A percentile compares a stretch with the other conserved stretches of the same genome.
These are phyloP conservation scores for Apteryx mantelli DNA, from an alignment of 2,113 vertebrate genomes.

Conservation along the genomic window DNA sequence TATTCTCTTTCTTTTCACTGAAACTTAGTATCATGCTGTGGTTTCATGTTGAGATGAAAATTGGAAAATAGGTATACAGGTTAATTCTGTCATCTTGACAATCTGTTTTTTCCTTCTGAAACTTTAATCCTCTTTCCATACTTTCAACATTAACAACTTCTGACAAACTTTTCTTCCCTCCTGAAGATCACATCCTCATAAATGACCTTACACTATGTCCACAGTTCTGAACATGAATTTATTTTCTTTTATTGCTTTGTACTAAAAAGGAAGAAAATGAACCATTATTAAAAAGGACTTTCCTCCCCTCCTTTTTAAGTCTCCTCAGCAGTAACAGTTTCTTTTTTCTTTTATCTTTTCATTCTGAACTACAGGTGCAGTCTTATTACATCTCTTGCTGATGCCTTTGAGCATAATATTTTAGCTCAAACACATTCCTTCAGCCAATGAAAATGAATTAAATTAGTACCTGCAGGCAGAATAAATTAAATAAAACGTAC, in stretches of 20 bases:
- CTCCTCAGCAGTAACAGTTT: conserved; percentile 22
- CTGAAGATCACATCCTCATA: conserved; percentile 54
- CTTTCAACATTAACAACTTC: conserved; percentile 65
- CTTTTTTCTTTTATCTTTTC: conserved; percentile 65
- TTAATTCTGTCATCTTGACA: conserved; percentile 64
- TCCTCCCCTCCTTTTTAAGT: conserved; percentile 27
- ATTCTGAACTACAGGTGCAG: conserved; percentile 39
- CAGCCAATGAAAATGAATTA: conserved; percentile 66
- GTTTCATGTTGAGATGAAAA: conserved; percentile 75
- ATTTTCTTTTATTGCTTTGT: conserved; percentile 73
- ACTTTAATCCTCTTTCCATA: conserved; percentile 68
- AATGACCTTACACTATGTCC: conserved; percentile 56
- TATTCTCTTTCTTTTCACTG: conserved; percentile 23
- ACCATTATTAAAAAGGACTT: conserved; percentile 56
- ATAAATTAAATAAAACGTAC: conserved; percentile 62
- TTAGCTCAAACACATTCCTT: conserved; percentile 57
- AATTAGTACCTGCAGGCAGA: conserved; percentile 60
- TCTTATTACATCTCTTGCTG: conserved; percentile 32
- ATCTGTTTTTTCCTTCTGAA: conserved; percentile 42
- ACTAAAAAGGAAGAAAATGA: conserved; percentile 69
- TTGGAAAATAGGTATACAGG: conserved; percentile 71
- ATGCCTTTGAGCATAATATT: conserved; percentile 64
- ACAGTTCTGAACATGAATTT: conserved; percentile 69
- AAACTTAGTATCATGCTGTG: conserved; percentile 58
- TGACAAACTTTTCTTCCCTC: conserved; percentile 53